These are phyloP conservation scores for Acromyrmex charruanus DNA, from an alignment of 1,140 invertebrate genomes.

Conservation along the genomic window DNA sequence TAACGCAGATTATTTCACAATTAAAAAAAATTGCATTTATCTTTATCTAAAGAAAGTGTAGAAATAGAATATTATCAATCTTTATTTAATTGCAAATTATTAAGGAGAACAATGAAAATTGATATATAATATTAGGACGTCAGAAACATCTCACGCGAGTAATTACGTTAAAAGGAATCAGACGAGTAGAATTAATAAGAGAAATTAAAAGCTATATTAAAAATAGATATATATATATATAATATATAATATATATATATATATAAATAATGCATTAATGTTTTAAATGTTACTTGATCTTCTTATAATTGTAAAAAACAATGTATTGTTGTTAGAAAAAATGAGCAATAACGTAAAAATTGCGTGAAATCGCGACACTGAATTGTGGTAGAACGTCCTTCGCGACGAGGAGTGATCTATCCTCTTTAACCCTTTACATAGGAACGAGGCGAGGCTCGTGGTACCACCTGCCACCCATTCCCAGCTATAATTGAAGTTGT, in stretches of 20 bases:
- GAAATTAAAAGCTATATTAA: not conserved
- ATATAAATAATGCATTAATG: not conserved
- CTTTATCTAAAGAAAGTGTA: too few species aligned
- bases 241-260: not conserved
- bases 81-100: too few species aligned
- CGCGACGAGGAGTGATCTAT: slow-evolving; percentile 48
- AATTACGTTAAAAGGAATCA: too few species aligned
- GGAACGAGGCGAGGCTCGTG: slow-evolving; percentile 60
- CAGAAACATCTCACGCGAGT: too few species aligned
- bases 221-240: not conserved
- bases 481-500: slow-evolving; percentile 65
- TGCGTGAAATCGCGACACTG: slow-evolving; percentile 15
- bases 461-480: slow-evolving; percentile 65
- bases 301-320: not conserved
- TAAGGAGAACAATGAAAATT: too few species aligned
- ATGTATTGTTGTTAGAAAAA: not conserved
- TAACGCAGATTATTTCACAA: too few species aligned
- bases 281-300: not conserved
- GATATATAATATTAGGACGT: too few species aligned
- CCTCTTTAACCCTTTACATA: slow-evolving; percentile 61
- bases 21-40: too few species aligned
- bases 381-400: slow-evolving; percentile 14
- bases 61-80: too few species aligned
- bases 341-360: not conserved
- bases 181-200: not conserved